Evolutionary conservation across 2,797 vertebrate species (phyloP).

Genomic region (Melopsittacus undulatus): DNA sequence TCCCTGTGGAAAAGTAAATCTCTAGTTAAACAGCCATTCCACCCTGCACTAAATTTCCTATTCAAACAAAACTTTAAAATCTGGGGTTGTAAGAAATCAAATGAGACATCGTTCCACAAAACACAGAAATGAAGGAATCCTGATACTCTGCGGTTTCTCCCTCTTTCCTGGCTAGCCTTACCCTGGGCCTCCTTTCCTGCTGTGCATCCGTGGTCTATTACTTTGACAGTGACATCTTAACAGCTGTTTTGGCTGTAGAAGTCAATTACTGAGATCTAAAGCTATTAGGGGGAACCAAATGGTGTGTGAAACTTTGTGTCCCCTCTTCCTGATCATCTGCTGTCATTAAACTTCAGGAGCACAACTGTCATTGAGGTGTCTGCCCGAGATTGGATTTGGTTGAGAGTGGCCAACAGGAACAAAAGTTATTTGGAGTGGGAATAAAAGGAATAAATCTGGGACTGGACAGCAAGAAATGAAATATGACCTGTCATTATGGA

Average conservation of each 20-base stretch:
- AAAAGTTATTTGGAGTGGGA: neutral
- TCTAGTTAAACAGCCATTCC: neutral
- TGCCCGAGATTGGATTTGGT: neutral
- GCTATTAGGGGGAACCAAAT: neutral
- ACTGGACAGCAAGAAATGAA: neutral
- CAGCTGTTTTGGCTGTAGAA: neutral
- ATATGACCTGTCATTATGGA: neutral
- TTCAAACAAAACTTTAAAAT: neutral
- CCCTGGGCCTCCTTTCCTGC: neutral
- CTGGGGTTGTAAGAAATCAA: neutral
- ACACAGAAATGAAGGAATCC: neutral
- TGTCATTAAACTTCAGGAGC: neutral
- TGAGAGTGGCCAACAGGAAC: neutral
- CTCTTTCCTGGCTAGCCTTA: neutral
- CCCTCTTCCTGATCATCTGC: neutral
- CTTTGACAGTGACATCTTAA: neutral
- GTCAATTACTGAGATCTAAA: neutral
- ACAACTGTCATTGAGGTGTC: neutral
- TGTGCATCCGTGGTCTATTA: fast-evolving
- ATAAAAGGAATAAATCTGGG: neutral
- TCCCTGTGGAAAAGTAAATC: neutral
- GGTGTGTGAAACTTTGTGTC: neutral
- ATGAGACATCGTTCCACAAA: neutral
- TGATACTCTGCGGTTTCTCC: neutral
- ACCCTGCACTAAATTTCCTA: neutral